Evolutionary conservation across 2,113 vertebrate species (phyloP).

Genomic region (Ceyx cyanopectus): DNA sequence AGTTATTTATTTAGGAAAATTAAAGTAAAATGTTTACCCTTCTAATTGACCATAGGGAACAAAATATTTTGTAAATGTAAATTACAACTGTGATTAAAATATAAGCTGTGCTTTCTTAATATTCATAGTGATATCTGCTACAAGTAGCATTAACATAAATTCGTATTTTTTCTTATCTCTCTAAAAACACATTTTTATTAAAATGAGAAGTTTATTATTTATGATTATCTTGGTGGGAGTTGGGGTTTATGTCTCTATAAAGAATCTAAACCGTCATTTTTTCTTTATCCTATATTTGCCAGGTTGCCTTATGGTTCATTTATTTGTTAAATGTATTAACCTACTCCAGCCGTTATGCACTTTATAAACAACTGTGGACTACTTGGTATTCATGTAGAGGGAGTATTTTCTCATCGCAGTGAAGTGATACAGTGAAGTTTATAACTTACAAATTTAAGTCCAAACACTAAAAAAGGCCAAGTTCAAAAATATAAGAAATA

Average conservation of each 20-base stretch:
- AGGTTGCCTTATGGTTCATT: constrained; percentile 28
- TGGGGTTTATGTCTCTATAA: constrained; percentile 21
- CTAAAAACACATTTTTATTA: constrained; percentile 49
- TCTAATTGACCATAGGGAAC: constrained; percentile 63
- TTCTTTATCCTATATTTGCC: constrained; percentile 46
- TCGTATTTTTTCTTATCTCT: constrained; percentile 56
- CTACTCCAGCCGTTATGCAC: constrained; percentile 17
- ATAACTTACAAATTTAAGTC: constrained; percentile 10
- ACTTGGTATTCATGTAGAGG: constrained; percentile 26
- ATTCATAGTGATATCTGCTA: constrained; percentile 35
- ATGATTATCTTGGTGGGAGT: constrained; percentile 22
- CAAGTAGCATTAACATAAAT: constrained; percentile 54
- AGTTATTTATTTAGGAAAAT: constrained; percentile 51
- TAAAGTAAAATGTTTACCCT: constrained; percentile 42
- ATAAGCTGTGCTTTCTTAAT: constrained; percentile 31
- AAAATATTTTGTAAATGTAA: constrained; percentile 55
- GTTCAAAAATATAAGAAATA: background rate
- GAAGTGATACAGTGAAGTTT: background rate
- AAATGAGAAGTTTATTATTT: constrained; percentile 63
- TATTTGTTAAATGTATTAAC: constrained; percentile 54
- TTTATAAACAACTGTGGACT: constrained; percentile 36
- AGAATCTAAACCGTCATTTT: constrained; percentile 32
- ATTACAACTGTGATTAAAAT: constrained; percentile 60
- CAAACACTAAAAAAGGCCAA: background rate
- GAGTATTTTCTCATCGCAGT: background rate